Conservation (phyloP, 2,888 invertebrate genomes). For the Drosophila maculinotata region DNA sequence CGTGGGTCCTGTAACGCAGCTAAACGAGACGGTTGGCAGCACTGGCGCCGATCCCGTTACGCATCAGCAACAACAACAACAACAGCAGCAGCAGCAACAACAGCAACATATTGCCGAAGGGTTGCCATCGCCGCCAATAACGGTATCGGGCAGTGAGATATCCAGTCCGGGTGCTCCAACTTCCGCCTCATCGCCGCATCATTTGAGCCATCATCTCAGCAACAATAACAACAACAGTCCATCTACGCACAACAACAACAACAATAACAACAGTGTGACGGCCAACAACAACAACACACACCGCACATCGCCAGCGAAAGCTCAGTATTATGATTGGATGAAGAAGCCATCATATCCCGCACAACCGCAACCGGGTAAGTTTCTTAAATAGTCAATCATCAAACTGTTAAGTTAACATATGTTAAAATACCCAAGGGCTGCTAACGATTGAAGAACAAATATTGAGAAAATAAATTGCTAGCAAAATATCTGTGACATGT, state of each 20-base stretch:
- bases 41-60: constrained; percentile 59
- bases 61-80: constrained; percentile 38
- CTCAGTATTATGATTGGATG: constrained; percentile 95
- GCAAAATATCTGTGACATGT: too few species aligned
- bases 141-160: constrained; percentile 87
- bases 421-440: too few species aligned
- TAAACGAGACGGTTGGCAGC: constrained; percentile 75
- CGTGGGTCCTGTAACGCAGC: constrained; percentile 57
- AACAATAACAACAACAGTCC: constrained; percentile 69
- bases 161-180: constrained; percentile 87
- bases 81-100: constrained; percentile 43
- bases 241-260: constrained; percentile 67
- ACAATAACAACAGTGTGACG: constrained; percentile 60
- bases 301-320: constrained; percentile 88
- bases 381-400: too few species aligned
- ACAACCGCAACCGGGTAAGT: constrained; percentile 93
- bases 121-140: constrained; percentile 87
- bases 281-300: constrained; percentile 82
- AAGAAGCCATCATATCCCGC: constrained; percentile 94
- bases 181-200: constrained; percentile 83
- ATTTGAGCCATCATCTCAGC: constrained; percentile 83
- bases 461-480: too few species aligned
- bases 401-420: not conserved
- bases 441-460: too few species aligned
- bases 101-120: constrained; percentile 80